A percentile compares a stretch with the other conserved stretches of the same genome.
Evolutionary conservation across 2,888 invertebrate species (phyloP).

Genomic region (Leucophenga montana): DNA sequence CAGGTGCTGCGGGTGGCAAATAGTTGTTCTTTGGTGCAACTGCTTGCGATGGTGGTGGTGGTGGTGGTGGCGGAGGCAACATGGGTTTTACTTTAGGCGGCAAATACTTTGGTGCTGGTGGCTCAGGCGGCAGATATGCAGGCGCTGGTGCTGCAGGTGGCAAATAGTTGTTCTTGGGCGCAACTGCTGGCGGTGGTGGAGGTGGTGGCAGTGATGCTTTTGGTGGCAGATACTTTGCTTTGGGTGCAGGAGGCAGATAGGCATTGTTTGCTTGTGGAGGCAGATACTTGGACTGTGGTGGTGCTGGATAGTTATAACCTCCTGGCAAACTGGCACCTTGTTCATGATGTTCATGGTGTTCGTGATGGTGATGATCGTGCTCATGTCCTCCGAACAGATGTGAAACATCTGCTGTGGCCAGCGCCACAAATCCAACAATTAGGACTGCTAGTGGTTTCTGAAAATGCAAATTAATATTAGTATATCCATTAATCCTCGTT

Average conservation of each 20-base stretch:
- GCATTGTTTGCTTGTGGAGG: conserved; percentile 34
- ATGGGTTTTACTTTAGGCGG: too few species aligned
- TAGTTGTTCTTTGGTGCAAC: not conserved
- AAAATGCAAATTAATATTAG: not conserved
- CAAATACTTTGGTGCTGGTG: conserved; percentile 38
- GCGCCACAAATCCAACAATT: conserved; percentile 41
- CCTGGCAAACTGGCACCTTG: conserved; percentile 33
- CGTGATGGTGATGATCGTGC: conserved; percentile 40
- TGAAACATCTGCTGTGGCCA: conserved; percentile 52
- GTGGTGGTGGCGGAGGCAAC: not conserved
- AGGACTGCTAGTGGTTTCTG: conserved; percentile 50
- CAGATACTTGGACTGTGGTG: conserved; percentile 42
- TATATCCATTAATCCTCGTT: not conserved
- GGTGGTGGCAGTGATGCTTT: not conserved
- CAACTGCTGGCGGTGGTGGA: not conserved
- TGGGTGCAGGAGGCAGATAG: too few species aligned
- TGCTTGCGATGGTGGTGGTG: conserved; percentile 15
- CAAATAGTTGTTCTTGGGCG: not conserved
- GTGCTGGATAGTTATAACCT: conserved; percentile 60
- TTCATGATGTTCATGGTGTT: conserved; percentile 39
- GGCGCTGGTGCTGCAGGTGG: conserved; percentile 40
- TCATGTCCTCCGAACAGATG: conserved; percentile 48
- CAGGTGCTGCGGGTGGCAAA: conserved; percentile 22
- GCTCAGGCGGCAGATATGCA: conserved; percentile 26
- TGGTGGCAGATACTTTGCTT: not conserved